These are phyloP conservation scores for Griposia aprilina DNA, from an alignment of 2,888 invertebrate genomes.

Conservation along the genomic window DNA sequence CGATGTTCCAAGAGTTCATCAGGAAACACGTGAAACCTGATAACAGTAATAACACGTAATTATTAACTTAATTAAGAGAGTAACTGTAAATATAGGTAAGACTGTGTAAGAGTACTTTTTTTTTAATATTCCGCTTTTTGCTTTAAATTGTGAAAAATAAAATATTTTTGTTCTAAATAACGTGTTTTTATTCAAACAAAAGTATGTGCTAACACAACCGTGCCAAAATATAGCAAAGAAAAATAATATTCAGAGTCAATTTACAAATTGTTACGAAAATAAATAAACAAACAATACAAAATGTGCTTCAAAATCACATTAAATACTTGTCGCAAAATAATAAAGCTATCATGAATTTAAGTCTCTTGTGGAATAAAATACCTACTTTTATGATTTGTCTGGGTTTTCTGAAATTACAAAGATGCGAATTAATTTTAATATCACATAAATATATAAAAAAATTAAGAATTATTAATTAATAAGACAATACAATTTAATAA, in stretches of 20 bases:
- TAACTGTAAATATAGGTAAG: slow-evolving; percentile 64
- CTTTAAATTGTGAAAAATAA: slow-evolving; percentile 19
- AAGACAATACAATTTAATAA: slow-evolving; percentile 58
- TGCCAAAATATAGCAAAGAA: slow-evolving; percentile 8
- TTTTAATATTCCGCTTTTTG: background rate
- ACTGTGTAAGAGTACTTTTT: slow-evolving; percentile 35
- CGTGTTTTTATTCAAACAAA: slow-evolving; percentile 57
- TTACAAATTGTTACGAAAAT: slow-evolving; percentile 20
- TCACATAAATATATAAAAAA: slow-evolving; percentile 23
- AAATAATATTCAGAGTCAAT: slow-evolving; percentile 7
- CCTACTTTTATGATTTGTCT: background rate
- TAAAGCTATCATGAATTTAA: slow-evolving; percentile 13
- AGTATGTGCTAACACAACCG: slow-evolving; percentile 47
- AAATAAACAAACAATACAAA: slow-evolving; percentile 24
- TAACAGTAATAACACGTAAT: slow-evolving; percentile 74
- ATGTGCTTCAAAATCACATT: background rate
- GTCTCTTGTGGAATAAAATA: background rate
- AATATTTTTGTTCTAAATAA: slow-evolving; percentile 6
- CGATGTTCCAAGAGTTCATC: slow-evolving; percentile 85
- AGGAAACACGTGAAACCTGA: slow-evolving; percentile 85
- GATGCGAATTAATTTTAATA: background rate
- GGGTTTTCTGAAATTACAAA: background rate
- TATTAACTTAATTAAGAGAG: slow-evolving; percentile 19
- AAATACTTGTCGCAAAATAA: slow-evolving; percentile 13
- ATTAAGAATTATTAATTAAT: too few relatives aligned